Conservation (phyloP, 1,140 invertebrate genomes). For the Tribolium madens region DNA sequence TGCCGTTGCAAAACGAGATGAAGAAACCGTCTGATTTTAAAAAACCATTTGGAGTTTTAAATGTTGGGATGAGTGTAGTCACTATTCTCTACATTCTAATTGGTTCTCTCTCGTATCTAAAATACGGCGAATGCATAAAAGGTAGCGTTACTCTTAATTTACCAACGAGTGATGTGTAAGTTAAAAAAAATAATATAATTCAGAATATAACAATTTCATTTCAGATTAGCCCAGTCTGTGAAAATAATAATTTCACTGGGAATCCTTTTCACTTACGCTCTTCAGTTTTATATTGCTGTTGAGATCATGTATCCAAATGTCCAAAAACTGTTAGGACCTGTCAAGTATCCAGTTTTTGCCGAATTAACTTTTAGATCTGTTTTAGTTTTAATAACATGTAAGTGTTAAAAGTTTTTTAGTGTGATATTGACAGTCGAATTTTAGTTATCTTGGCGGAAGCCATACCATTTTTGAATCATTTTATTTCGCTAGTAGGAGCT, state of each 20-base stretch:
- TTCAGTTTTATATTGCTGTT: slow-evolving; percentile 92
- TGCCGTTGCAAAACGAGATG: slow-evolving; percentile 93
- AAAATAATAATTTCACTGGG: slow-evolving; percentile 93
- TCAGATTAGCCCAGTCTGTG: slow-evolving; percentile 86
- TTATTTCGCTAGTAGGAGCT: slow-evolving; percentile 92
- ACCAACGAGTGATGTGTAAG: slow-evolving; percentile 71
- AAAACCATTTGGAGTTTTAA: slow-evolving; percentile 82
- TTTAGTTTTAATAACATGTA: slow-evolving; percentile 82
- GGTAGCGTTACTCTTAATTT: slow-evolving; percentile 81
- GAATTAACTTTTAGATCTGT: slow-evolving; percentile 75
- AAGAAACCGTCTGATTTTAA: slow-evolving; percentile 79
- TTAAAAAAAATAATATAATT: slow-evolving; percentile 45
- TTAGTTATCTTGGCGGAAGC: slow-evolving; percentile 83
- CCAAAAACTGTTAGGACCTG: slow-evolving; percentile 67
- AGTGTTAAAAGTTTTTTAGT: slow-evolving; percentile 66
- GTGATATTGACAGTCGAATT: slow-evolving; percentile 71
- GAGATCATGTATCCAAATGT: slow-evolving; percentile 74
- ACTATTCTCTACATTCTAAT: slow-evolving; percentile 79
- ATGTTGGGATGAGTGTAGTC: slow-evolving; percentile 85
- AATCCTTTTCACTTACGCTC: slow-evolving; percentile 92
- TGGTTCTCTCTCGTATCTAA: slow-evolving; percentile 87
- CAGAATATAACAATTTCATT: slow-evolving; percentile 9
- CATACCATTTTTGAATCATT: slow-evolving; percentile 85
- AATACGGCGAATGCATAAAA: slow-evolving; percentile 74
- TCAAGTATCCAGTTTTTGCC: slow-evolving; percentile 64